Evolutionary conservation across 1,140 invertebrate species (phyloP), one percentile per base, ranked within the genome.

Genomic region (Pseudomyrmex pallidus): DNA sequence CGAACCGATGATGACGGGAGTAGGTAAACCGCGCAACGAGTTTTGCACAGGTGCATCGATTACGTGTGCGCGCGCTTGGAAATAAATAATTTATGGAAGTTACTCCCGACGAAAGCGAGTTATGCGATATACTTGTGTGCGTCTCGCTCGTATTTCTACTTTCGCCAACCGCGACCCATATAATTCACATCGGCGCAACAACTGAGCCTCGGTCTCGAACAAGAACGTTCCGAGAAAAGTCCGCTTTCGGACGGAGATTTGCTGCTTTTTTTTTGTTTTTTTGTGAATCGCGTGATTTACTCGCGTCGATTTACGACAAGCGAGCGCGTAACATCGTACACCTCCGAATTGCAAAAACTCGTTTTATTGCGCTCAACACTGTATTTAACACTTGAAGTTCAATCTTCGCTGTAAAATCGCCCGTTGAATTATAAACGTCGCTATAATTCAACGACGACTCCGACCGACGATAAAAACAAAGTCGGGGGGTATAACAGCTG

Each of bases 11-110:
- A 74, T 25, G 68, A 77, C 83, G 22, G 59, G 68, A 82, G 61
- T 57, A 25, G 17, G 77, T 66, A 57, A 87, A 74, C 57, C 57
- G 46, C 22, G 86, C 52, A 76, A 70, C 82, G 74, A 46, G 86
- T 83, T 82, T 57, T 46, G 46, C 50, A 82, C 61, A 62, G 74
- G 66, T 74, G 61, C 74, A 80, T 72, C 66, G 67, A 59, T 86
- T 78, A 61, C 72, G 52, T 12, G 46, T 25, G 22, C 52, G 48
- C 46, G 12, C n/a, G 56, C 20, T 25, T 44, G 17, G 13, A 57
- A 52, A 87, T 87, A 74, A 84, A 87, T 87, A 74, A 87, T 87
- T 87, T 87, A 87, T 87, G 74, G 87, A 74, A 74, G 67, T 10
- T 66, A 67, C 22, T 59, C 20, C n/a, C 48, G 52, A 78, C 15